These are phyloP conservation scores for Tapirus indicus DNA, from an alignment of 2,797 vertebrate genomes.

Conservation along the genomic window DNA sequence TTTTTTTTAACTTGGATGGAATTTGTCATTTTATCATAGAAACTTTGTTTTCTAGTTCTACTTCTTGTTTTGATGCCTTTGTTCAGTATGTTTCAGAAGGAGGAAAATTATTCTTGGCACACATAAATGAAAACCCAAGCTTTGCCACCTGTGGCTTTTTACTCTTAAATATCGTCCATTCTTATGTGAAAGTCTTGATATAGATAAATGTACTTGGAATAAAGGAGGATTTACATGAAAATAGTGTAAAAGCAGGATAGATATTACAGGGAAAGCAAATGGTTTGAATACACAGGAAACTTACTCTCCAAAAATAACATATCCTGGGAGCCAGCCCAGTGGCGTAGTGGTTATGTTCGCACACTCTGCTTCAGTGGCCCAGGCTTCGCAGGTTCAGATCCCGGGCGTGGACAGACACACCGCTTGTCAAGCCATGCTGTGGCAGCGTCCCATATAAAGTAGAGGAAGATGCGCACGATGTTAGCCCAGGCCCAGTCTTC, in stretches of 20 bases:
- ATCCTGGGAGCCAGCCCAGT: background rate
- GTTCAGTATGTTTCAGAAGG: background rate
- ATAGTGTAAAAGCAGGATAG: background rate
- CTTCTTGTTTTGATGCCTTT: background rate
- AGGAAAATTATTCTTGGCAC: constrained; percentile 51
- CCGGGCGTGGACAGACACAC: too few relatives aligned
- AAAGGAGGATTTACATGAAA: constrained; percentile 43
- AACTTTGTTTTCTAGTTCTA: background rate
- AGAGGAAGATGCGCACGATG: too few relatives aligned
- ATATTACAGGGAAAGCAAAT: constrained; percentile 31
- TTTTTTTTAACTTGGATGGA: background rate
- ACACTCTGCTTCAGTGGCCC: too few relatives aligned
- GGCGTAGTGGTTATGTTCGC: too few relatives aligned
- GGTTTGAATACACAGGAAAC: background rate
- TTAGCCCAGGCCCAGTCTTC: too few relatives aligned
- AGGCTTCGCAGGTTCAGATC: too few relatives aligned
- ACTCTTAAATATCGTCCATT: background rate
- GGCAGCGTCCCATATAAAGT: too few relatives aligned
- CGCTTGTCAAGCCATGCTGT: too few relatives aligned
- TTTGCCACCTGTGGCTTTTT: constrained; percentile 13
- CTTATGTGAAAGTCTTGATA: background rate
- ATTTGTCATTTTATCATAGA: constrained; percentile 21
- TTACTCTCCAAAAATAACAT: background rate
- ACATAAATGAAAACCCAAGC: background rate
- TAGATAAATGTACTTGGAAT: background rate